phyloP scores from a whole-genome alignment of 1,140 invertebrate genomes.

The Hylaeus anthracinus region DNA sequence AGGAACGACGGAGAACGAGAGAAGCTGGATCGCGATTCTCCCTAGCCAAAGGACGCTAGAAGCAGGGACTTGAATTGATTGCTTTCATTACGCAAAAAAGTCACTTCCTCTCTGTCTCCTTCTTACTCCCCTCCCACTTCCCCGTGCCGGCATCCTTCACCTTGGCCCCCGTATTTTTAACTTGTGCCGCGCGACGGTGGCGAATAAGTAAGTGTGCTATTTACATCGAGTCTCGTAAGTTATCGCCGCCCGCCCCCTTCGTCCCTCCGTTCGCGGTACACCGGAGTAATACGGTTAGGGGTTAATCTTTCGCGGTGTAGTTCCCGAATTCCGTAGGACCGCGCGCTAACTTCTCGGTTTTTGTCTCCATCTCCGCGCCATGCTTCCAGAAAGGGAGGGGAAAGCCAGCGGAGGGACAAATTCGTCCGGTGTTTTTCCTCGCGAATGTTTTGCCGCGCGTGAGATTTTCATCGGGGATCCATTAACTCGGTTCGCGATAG shows the following conservation, averaged over 20 bases:
- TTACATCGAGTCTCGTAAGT: constrained; percentile 80
- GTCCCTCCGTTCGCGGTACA: not conserved
- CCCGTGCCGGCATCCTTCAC: constrained; percentile 48
- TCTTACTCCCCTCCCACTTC: constrained; percentile 26
- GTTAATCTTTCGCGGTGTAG: constrained; percentile 46
- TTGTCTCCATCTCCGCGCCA: constrained; percentile 24
- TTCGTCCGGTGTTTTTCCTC: constrained; percentile 16
- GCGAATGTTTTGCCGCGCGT: constrained; percentile 10
- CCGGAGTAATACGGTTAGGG: constrained; percentile 31
- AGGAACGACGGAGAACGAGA: constrained; percentile 44
- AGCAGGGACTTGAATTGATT: constrained; percentile 79
- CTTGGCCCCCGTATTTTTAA: constrained; percentile 77
- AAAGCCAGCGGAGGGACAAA: constrained; percentile 26
- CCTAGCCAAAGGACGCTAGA: constrained; percentile 62
- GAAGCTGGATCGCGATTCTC: constrained; percentile 51
- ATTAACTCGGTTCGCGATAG: constrained; percentile 12
- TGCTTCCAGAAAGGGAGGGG: not conserved
- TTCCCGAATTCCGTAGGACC: constrained; percentile 24
- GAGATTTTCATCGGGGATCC: constrained; percentile 37
- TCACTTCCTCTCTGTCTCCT: constrained; percentile 54
- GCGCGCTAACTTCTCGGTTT: constrained; percentile 14
- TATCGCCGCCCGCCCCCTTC: constrained; percentile 65
- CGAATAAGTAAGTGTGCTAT: constrained; percentile 79
- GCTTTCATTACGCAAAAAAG: constrained; percentile 81
- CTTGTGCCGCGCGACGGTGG: constrained; percentile 73